Evolutionary conservation across 2,113 vertebrate species (phyloP), one percentile per base, ranked within the genome.

Genomic region (Panthera tigris): DNA sequence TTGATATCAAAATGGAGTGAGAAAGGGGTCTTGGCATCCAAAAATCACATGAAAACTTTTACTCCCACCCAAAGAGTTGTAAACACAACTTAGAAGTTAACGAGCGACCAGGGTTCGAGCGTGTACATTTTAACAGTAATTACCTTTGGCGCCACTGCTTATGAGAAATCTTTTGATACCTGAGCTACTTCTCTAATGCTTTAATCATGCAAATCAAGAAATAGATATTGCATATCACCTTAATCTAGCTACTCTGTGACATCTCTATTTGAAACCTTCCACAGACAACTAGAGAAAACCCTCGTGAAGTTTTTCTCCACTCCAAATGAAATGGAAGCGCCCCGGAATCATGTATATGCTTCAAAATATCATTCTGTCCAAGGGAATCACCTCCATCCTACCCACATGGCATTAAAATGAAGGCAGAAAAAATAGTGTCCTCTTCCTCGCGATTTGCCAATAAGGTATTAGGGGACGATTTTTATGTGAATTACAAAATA

Each of bases 121-220:
- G 83, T 98, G 95, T 94, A 87, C 93, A 73, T 98, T 98, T 98
- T 97, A 97, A 96, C 95, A 98, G 94, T 98, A 98, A 98, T 98
- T 99, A 97, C 93, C 79, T 97, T 98, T 98, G 96, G 98, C 97
- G 83, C 97, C 69, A 93, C 96, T 92, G 90, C 96, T 98, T 98
- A 97, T 68, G 83, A 98, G 97, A 96, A 98, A 50, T 97, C 98
- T 98, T 98, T 98, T 98, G 98, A 98, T 98, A 98, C 97, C 97
- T 91, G 96, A 98, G 96, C 94, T 97, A 86, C 94, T 95, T 95
- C 94, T 97, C 96, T 97, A 85, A 97, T 94, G 94, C 88, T 99
- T 98, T 99, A 98, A 98, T 99, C 96, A 98, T 97, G 97, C 96
- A 98, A 98, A 98, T 98, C 94, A 96, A 98, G 96, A 97, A 98